Conservation (phyloP, 2,113 vertebrate species). For the Spermophilus dauricus region DNA sequence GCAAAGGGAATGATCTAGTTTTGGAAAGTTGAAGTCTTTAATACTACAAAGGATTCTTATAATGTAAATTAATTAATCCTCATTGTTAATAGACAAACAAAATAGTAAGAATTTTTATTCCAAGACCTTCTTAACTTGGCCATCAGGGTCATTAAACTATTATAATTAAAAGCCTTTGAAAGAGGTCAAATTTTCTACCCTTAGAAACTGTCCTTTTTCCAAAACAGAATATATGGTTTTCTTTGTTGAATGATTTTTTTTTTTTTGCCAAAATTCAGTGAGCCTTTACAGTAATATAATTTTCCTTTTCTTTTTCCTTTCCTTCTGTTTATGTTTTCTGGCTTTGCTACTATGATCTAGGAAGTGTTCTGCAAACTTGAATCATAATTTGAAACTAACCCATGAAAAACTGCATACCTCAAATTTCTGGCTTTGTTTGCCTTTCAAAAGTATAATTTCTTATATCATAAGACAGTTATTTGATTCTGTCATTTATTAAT, state of each 20-base stretch:
- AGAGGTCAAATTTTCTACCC: neutral
- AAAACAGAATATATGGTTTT: neutral
- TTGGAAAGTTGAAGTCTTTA: neutral
- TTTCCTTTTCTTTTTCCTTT: neutral
- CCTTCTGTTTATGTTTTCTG: neutral
- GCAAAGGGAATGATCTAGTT: neutral
- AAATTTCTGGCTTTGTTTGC: constrained; percentile 47
- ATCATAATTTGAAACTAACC: constrained; percentile 43
- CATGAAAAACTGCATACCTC: constrained; percentile 14
- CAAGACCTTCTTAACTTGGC: neutral
- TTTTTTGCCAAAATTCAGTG: neutral
- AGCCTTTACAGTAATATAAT: neutral
- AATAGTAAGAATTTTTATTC: constrained; percentile 26
- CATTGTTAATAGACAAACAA: neutral
- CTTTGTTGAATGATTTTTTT: constrained; percentile 39
- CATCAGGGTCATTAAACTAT: constrained; percentile 32
- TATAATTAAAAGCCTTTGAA: neutral
- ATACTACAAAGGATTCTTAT: constrained; percentile 1
- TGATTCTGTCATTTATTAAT: constrained; percentile 51
- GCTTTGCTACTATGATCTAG: constrained; percentile 17
- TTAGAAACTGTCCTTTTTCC: constrained; percentile 15
- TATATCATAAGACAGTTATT: constrained; percentile 29
- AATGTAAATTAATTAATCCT: constrained; percentile 41
- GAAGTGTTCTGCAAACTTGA: constrained; percentile 29
- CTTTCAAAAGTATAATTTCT: constrained; percentile 15